Evolutionary conservation across 2,113 vertebrate genomes (phyloP).

Genomic region (Forbesichthys agassizii): DNA sequence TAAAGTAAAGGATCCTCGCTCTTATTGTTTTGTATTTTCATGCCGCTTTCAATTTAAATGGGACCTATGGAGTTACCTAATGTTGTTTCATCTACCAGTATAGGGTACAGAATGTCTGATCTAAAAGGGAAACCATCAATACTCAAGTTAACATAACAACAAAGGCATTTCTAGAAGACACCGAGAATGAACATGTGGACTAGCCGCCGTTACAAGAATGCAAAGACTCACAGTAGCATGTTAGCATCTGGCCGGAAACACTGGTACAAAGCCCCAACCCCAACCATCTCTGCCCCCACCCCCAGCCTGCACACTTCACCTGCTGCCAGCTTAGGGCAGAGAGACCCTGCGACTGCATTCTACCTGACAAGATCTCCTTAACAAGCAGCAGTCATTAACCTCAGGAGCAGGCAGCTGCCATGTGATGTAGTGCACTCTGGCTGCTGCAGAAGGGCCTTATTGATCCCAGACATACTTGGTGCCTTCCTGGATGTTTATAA

Average conservation of each 20-base stretch:
- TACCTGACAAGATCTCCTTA: constrained; percentile 80
- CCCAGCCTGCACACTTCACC: constrained; percentile 36
- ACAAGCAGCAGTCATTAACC: constrained; percentile 83
- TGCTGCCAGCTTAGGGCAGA: constrained; percentile 59
- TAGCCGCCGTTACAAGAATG: not conserved
- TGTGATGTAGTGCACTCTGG: constrained; percentile 81
- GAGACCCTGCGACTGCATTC: constrained; percentile 70
- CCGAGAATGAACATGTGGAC: not conserved
- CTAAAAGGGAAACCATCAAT: constrained; percentile 14
- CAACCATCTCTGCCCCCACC: constrained; percentile 9
- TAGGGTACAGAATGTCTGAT: constrained; percentile 42
- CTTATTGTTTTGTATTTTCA: constrained; percentile 68
- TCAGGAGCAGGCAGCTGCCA: constrained; percentile 72
- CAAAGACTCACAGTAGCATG: constrained; percentile 1
- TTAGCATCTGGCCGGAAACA: not conserved
- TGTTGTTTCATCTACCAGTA: constrained; percentile 62
- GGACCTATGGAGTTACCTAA: constrained; percentile 64
- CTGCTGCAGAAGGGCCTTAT: constrained; percentile 88
- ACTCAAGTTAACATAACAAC: constrained; percentile 4
- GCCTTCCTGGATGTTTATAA: constrained; percentile 99
- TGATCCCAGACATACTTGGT: constrained; percentile 92
- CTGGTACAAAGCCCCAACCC: not conserved
- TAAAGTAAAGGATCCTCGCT: constrained; percentile 66
- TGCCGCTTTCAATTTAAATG: constrained; percentile 74
- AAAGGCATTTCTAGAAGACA: not conserved